phyloP scores from a whole-genome alignment of 2,113 vertebrate genomes.

The Daubentonia madagascariensis region DNA sequence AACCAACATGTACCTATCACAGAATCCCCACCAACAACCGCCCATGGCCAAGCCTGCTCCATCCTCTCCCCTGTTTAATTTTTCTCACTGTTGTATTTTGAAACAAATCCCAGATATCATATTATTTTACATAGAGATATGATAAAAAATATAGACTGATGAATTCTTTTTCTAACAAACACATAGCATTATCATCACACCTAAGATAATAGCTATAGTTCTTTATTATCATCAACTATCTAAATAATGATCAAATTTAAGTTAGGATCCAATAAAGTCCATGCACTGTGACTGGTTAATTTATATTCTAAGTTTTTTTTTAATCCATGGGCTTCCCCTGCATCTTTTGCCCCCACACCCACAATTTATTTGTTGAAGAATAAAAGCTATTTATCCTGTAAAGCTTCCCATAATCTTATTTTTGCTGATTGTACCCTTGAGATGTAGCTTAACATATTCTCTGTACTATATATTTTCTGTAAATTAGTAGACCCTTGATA shows the following conservation, averaged over 20 bases:
- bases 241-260: slow-evolving; percentile 16
- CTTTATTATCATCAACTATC: neutral
- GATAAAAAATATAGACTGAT: neutral
- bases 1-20: neutral
- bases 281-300: neutral
- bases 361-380: neutral
- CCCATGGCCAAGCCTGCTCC: neutral
- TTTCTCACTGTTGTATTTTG: neutral
- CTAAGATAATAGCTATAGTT: neutral
- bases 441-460: neutral
- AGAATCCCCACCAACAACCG: neutral
- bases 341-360: neutral
- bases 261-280: neutral
- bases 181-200: neutral
- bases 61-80: neutral
- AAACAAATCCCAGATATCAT: neutral
- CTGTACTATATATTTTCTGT: neutral
- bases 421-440: neutral
- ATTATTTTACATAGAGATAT: neutral
- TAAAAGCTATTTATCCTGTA: neutral
- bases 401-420: neutral
- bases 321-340: neutral
- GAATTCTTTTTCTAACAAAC: neutral
- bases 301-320: neutral
- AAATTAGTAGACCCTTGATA: neutral